Conservation (phyloP, 2,113 vertebrate species). For the Rafetus swinhoei region DNA sequence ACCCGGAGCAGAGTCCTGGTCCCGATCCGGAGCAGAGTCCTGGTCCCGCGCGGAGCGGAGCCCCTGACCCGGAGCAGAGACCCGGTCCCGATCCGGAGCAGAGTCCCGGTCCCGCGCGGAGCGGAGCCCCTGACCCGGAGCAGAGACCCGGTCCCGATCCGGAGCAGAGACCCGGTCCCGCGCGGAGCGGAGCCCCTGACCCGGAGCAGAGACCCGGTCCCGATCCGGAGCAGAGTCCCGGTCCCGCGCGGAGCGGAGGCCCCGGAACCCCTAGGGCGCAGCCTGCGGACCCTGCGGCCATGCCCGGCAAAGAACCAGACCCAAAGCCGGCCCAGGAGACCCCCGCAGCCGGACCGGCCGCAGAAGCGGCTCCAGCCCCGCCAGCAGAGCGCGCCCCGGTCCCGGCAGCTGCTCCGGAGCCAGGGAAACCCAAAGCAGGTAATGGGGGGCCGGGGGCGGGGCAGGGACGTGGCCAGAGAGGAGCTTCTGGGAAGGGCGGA, state of each 20-base stretch:
- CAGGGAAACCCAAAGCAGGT: slow-evolving; percentile 53
- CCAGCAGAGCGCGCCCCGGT: slow-evolving; percentile 35
- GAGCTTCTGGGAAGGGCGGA: not conserved
- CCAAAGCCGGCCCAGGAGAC: not conserved
- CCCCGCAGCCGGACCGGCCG: rapidly evolving
- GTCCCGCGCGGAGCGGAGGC: slow-evolving; percentile 41
- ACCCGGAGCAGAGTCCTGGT: not conserved
- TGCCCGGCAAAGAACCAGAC: slow-evolving; percentile 46
- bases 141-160: not conserved
- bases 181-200: not conserved
- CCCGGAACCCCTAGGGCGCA: not conserved
- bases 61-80: not conserved
- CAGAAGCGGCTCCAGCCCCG: not conserved
- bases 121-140: not conserved
- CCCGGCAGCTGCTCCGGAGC: slow-evolving; percentile 51
- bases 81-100: not conserved
- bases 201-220: too few relatives aligned
- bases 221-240: not conserved
- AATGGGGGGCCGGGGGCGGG: not conserved
- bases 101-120: slow-evolving; percentile 51
- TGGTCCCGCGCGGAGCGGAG: not conserved
- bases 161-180: too few relatives aligned
- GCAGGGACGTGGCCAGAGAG: not conserved
- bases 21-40: not conserved
- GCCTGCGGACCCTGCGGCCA: not conserved